Evolutionary conservation across 2,113 vertebrate genomes (phyloP), one percentile per base, ranked within the genome.

Genomic region (Protomyctophum bolini): DNA sequence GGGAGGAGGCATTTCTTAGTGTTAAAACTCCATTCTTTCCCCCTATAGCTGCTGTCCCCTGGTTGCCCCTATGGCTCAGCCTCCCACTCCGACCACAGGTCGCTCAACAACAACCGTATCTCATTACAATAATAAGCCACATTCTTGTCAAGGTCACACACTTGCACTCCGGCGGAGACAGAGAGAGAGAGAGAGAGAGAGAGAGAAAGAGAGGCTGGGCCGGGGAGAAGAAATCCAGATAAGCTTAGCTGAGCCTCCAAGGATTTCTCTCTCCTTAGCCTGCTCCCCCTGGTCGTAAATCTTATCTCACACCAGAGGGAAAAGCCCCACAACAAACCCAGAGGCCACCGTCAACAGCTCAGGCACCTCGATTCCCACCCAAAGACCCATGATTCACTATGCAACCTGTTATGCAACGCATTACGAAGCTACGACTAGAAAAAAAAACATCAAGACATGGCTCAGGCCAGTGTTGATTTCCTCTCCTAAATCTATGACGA

Each of bases 71-170:
- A 79, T 21, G 21, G 63, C 81, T 85, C 82, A 73, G 79, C 82
- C 72, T 77, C 83, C 77, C 67, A 7, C 75, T 74, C 56, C 61
- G 86, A 88, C 88, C 84, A 85, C 45, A 84, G 87, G 87, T 90
- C 88, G 89, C 75, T 80, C 80, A 86, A 85, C 85, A 87, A 92
- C 88, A 91, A 83, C 87, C 71, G 83, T 91, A 90, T 94, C 91
- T 83, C 21, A 79, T 92, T 92, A 86, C 91, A 90, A 92, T 87
- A 91, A 89, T 91, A 88, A 88, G 85, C 89, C 82, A 87, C 89
- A 91, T 91, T 91, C 92, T 89, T 83, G 86, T 90, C 91, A 93
- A 93, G 92, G 92, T 94, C 92, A 92, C 76, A 85, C 76, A 77
- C 81, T 82, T 73, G 72, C 8, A 62, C 70, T 79, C 66, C 6